Conservation (phyloP, 2,888 invertebrate genomes). For the Heteromurus nitidus region DNA sequence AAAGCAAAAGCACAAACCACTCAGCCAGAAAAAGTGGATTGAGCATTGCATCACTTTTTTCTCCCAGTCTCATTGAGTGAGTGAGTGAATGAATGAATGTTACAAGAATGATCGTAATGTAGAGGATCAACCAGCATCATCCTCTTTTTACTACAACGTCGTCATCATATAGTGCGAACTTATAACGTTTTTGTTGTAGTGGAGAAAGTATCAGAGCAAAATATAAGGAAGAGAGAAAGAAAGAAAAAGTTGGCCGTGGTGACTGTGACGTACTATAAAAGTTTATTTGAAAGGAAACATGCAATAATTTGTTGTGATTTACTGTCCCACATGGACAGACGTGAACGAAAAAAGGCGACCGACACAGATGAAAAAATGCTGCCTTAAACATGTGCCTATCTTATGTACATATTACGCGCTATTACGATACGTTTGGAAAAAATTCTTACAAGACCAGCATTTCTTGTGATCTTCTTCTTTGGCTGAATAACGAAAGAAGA, state of each 20-base stretch:
- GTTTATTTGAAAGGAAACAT: slow-evolving; percentile 48
- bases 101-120: background rate
- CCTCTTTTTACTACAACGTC: slow-evolving; percentile 5
- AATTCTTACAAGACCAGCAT: no score
- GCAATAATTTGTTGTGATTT: slow-evolving; percentile 53
- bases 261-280: slow-evolving; percentile 51
- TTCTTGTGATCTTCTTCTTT: no score
- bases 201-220: background rate
- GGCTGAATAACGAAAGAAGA: no score
- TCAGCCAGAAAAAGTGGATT: slow-evolving; percentile 25
- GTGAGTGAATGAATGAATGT: slow-evolving; percentile 38
- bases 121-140: slow-evolving; percentile 6
- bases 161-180: no score
- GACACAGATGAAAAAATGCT: slow-evolving; percentile 8
- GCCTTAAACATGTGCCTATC: slow-evolving; percentile 49
- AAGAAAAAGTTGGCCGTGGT: slow-evolving; percentile 49
- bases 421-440: no score
- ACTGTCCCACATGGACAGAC: slow-evolving; percentile 46
- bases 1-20: background rate
- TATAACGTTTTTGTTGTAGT: no score
- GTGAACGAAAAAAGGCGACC: slow-evolving; percentile 13
- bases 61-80: slow-evolving; percentile 28
- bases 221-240: background rate
- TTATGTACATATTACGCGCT: background rate
- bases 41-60: slow-evolving; percentile 30